Evolutionary conservation across 2,113 vertebrate genomes (phyloP), one percentile per base, ranked within the genome.

Genomic region (Xiphorhynchus elegans): DNA sequence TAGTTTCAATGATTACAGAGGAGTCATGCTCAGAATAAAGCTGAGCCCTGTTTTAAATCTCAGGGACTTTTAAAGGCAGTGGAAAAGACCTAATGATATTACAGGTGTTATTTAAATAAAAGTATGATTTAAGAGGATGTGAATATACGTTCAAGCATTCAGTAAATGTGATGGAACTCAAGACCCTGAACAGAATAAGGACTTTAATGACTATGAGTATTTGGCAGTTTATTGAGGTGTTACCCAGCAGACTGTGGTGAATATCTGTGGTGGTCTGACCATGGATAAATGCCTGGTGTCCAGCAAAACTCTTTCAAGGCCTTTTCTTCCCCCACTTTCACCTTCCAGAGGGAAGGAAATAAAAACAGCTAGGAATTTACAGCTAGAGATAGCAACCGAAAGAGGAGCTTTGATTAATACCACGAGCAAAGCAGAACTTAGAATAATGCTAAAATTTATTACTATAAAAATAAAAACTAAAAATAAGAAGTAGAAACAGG

Each of bases 31-130:
- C 92, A 67, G 44, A 96, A 84, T 89, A 88, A 69, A 84, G 21
- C 68, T 74, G 74, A 92, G 25, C 37, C 28, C 2, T 67, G 1
- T 42, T 95, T 87, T 83, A 95, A 96, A 87, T 67, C 50, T 79
- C 73, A 66, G 8, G 31, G 33, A 47, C 49, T 92, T 87, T 67
- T 58, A 86, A 92, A 80, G 23, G 24, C 23, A 80, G 25, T 52
- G 60, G 64, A 75, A 95, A 89, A 95, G 42, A 70, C 31, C 37
- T 64, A 29, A 69, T 49, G 46, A 76, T 92, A 92, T 89, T 93
- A 70, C 66, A 86, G 42, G 33, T 77, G 42, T 79, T 95, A 81
- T 78, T 95, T 83, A 78, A 84, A 50, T 81, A 87, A 90, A 0
- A 3, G 7, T 40, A 33, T 42, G 53, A 82, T 90, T 84, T 26